Evolutionary conservation across 2,888 invertebrate species (phyloP), one percentile per base, ranked within the genome.

Genomic region (Chloroclysta siterata): DNA sequence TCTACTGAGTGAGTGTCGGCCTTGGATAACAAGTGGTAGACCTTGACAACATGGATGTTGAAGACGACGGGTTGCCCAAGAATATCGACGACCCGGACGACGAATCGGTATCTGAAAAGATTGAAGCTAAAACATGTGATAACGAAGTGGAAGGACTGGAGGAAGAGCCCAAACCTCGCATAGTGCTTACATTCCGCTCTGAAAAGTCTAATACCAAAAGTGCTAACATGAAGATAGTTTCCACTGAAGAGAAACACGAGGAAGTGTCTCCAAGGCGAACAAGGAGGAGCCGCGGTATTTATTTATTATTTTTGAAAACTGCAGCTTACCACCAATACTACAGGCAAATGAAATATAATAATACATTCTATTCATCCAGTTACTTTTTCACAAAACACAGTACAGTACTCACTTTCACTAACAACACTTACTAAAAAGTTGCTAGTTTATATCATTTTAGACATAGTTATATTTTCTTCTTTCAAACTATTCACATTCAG

Each of bases 111-210:
- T 81, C 79, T 67, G 88, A 88, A 53, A 87, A 87, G 68, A 65
- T 66, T 61, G 89, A 89, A 53, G 67, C 69, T 2, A 87, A 84
- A 65, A 87, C 85, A 74, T 54, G 74, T 2, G 88, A 84, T 5
- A 86, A 77, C 33, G 89, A 88, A 39, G 66, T 70, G 8, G 89
- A 88, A 57, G 92, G 15, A 44, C 6, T 14, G 44, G 44, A 46
- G 15, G 46, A 3, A 46, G 46, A 92, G 60, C 88, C 89, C 0
- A 94, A 94, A 76, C 94, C 94, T 2, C 90, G 95, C 47, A 95
- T 95, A 63, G 94, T 95, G 8, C 80, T 95, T 39, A 95, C 95
- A 0, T 94, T 95, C 69, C 90, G 94, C n/a, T 94, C 95, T 0
- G 94, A 94, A 63, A 94, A 94, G 74, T 90, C 91, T 2, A 94